Evolutionary conservation across 2,888 invertebrate species (phyloP), one percentile per base, ranked within the genome.

Genomic region (Scaptomyza parva): DNA sequence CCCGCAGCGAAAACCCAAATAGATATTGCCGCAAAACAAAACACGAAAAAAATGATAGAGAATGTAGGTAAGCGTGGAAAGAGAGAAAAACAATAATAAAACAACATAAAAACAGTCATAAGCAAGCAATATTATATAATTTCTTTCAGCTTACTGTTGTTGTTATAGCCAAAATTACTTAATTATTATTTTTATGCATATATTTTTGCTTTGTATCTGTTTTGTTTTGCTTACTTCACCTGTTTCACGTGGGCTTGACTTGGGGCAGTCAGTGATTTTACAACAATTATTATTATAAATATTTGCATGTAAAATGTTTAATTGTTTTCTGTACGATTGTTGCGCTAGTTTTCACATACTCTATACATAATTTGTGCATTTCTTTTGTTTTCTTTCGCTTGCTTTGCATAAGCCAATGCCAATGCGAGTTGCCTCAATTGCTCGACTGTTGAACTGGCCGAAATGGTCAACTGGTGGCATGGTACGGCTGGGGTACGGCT

Each of bases 331-430:
- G 35, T 41, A 24, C 26, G 26, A 4, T 20, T 17, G 41, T 62
- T 66, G 45, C 12, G 66, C 41, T 1, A 8, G n/a, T n/a, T 41
- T 52, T 47, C 28, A 30, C 45, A 45, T n/a, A 3, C 45, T 51
- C 47, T 47, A 66, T 69, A 69, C 66, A 76, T 76, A 54, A 76
- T 76, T 76, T 69, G 70, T 70, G 70, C 62, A 70, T 61, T 69
- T 59, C 65, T 53, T 76, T 76, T 73, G 63, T 73, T 48, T 66
- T 59, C 37, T 11, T 54, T 54, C 20, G 51, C 40, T 28, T 20
- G 68, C 60, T 76, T 76, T 76, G 73, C 68, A 72, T 76, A 76
- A 76, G 76, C 72, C 55, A 68, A 54, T 58, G 61, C 63, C 37
- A 66, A 60, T 76, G 66, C 52, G 39, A 60, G 54, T 60, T 70